Evolutionary conservation across 2,113 vertebrate genomes (phyloP).

Genomic region (Nycticebus coucang): DNA sequence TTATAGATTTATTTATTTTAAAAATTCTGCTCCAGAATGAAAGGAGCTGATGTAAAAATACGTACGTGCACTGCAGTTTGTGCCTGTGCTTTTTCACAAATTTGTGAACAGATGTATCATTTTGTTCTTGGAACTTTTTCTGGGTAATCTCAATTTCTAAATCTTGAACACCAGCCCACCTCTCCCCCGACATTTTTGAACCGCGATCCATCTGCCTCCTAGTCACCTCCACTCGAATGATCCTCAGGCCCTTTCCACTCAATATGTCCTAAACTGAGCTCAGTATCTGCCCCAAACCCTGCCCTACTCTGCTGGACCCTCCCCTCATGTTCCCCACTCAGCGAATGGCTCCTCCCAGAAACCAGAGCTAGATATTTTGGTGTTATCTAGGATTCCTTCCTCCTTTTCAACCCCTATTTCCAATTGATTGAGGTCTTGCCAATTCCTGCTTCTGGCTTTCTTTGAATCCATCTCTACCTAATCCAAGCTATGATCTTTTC

Average conservation of each 20-base stretch:
- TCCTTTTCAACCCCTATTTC: neutral
- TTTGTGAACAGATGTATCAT: neutral
- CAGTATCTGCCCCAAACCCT: neutral
- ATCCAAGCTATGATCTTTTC: neutral
- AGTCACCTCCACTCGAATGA: neutral
- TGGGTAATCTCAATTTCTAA: neutral
- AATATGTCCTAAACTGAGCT: neutral
- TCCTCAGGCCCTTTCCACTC: neutral
- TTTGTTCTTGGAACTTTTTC: neutral
- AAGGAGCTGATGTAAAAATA: neutral
- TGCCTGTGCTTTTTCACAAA: neutral
- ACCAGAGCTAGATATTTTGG: neutral
- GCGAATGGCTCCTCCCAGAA: neutral
- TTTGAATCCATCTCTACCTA: neutral
- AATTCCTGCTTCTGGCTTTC: neutral
- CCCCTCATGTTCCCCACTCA: neutral
- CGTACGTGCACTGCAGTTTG: too few species aligned
- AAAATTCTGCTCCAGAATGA: neutral
- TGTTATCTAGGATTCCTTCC: neutral
- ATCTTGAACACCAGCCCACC: neutral
- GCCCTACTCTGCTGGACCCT: accelerated
- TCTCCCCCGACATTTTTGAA: neutral
- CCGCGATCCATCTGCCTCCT: neutral
- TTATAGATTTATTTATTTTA: neutral
- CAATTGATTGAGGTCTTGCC: neutral